Base-by-base conservation (phyloP, 1,140 invertebrate species). In the Steinernema khuongi region DNA sequence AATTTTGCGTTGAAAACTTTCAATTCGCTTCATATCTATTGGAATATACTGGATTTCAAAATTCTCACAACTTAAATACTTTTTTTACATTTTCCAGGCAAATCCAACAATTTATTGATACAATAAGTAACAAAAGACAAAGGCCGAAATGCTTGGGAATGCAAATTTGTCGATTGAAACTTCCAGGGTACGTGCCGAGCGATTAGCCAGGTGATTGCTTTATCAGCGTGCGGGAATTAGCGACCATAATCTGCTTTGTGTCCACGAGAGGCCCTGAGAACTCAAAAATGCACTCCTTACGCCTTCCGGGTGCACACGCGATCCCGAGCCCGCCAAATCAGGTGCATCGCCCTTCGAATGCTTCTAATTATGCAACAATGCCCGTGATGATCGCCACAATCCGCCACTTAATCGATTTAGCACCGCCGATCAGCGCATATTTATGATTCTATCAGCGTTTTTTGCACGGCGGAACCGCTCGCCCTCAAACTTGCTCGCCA, bases 81-180 rank as follows among this genome's bases (percentile, higher is more conserved):
- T 18, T 31, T 68, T 67, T 67, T 69, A 77, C 87, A 89, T 77
- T 87, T 87, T 30, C 87, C 81, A 2, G 87, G 87, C 73, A 74
- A 70, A n/a, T 30, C 67, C 1, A 68, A 32, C n/a, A 67, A 29
- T 31, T 33, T 74, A 50, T 43, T 60, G 14, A 72, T 31, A 70
- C 69, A 28, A 29, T 30, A 11, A 41, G 60, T 11, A 50, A 43
- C 22, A 44, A 70, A 31, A 28, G 28, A 28, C 41, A 36, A 11
- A 43, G 44, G 68, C 30, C n/a, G 41, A 7, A 30, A n/a, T 30
- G n/a, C 68, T 22, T n/a, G n/a, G n/a, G n/a, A n/a, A n/a, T n/a
- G n/a, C n/a, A n/a, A n/a, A n/a, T n/a, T n/a, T n/a, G n/a, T n/a
- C n/a, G n/a, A n/a, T n/a, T n/a, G n/a, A n/a, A n/a, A n/a, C n/a